Evolutionary conservation across 1,140 invertebrate species (phyloP).

Genomic region (Rhysida immarginata): DNA sequence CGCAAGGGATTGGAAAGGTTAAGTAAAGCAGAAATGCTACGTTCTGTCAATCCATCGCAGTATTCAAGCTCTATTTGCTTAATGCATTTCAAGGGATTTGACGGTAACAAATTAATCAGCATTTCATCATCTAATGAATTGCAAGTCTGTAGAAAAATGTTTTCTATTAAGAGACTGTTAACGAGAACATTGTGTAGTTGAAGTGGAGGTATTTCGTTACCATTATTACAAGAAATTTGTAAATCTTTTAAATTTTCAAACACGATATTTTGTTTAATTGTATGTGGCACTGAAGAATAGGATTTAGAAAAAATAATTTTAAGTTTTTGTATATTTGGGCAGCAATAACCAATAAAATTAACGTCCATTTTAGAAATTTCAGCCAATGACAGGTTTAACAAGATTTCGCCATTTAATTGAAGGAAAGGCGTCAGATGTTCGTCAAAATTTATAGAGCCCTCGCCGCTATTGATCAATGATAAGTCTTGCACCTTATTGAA

Average conservation of each 20-base stretch:
- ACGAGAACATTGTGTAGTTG: neutral
- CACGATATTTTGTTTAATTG: too few relatives aligned
- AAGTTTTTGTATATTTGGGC: neutral
- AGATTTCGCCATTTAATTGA: neutral
- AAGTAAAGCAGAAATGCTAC: neutral
- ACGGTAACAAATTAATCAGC: neutral
- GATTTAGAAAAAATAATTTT: neutral
- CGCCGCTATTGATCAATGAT: neutral
- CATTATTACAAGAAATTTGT: neutral
- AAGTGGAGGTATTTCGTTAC: neutral
- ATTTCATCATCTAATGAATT: neutral
- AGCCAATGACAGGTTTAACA: neutral
- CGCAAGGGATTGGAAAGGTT: neutral
- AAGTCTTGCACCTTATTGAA: neutral
- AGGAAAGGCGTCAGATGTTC: neutral
- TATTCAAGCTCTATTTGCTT: constrained; percentile 1
- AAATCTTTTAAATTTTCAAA: neutral
- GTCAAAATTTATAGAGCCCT: neutral
- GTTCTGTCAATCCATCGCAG: neutral
- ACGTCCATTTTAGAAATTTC: neutral
- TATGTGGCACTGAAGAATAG: neutral
- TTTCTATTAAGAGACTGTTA: neutral
- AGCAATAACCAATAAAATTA: neutral
- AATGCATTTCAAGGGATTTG: neutral
- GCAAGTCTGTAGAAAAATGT: neutral